Evolutionary conservation across 2,888 invertebrate genomes (phyloP), one percentile per base, ranked within the genome.

Genomic region (Andricus curvator): DNA sequence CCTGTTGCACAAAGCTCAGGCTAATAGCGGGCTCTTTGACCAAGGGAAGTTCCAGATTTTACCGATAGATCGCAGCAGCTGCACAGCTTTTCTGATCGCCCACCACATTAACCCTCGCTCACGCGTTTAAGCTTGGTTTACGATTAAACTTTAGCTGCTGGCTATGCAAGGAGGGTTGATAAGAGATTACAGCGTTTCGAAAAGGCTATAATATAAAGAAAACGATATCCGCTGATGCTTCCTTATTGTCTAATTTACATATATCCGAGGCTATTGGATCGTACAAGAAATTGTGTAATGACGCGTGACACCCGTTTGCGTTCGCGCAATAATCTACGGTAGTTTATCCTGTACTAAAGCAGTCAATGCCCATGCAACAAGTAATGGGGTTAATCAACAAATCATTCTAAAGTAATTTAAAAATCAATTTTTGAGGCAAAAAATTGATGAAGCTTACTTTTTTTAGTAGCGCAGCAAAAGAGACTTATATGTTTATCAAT

Each of bases 51-150:
- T 79, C 81, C 22, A 44, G 48, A 66, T 78, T 41, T 77, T 41
- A 44, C 82, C 82, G 82, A 78, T 77, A 83, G 82, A 83, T 82
- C 68, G 83, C 83, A 82, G 70, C 84, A 84, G 81, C 80, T 81
- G 84, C 81, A 60, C 44, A 60, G 68, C 68, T 51, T 70, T 51
- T 51, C 70, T 70, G 70, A 70, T 70, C 70, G 70, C 48, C 51
- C 25, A 70, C 70, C 48, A 25, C 70, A 70, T 70, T 70, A 70
- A 70, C 70, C 70, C 70, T 29, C 70, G 33, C 70, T 51, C 70
- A 70, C 70, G 51, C 70, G 51, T 70, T 60, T 22, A 70, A 70
- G 70, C 70, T 70, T 51, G n/a, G 51, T 51, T 70, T 70, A 70
- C 51, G 70, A 70, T 70, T 70, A 70, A n/a, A 51, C 51, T 70